These are phyloP conservation scores for Sinotaia quadrata DNA, from an alignment of 2,888 invertebrate genomes.

Conservation along the genomic window DNA sequence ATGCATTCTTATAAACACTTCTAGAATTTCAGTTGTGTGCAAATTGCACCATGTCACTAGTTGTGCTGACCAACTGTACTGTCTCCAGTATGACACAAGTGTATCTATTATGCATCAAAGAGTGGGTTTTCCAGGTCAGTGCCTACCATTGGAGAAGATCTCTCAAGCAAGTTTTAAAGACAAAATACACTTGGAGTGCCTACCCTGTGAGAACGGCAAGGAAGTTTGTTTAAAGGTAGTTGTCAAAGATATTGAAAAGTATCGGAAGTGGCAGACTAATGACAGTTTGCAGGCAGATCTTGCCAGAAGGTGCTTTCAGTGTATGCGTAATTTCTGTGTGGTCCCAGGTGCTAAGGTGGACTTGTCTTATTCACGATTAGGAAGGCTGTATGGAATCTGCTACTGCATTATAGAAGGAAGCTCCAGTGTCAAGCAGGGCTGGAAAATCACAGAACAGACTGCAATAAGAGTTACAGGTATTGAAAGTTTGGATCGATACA, in stretches of 20 bases:
- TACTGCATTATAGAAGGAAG: slow-evolving; percentile 39
- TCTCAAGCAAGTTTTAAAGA: neutral
- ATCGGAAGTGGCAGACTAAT: neutral
- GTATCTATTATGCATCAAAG: no score
- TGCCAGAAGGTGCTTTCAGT: neutral
- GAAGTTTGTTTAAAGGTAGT: slow-evolving; percentile 13
- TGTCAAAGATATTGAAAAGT: slow-evolving; percentile 7
- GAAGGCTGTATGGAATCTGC: slow-evolving; percentile 51
- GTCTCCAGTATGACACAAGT: slow-evolving; percentile 21
- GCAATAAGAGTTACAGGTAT: slow-evolving; percentile 43
- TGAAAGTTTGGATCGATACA: slow-evolving; percentile 54
- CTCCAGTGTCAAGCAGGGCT: slow-evolving; percentile 8
- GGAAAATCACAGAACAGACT: slow-evolving; percentile 46
- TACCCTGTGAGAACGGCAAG: slow-evolving; percentile 4
- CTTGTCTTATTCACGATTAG: slow-evolving; percentile 43
- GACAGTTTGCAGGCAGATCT: slow-evolving; percentile 1
- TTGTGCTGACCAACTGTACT: no score
- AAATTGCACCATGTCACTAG: neutral
- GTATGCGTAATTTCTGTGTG: slow-evolving; percentile 44
- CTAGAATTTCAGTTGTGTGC: slow-evolving; percentile 3
- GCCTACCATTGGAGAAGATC: no score
- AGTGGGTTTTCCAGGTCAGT: no score
- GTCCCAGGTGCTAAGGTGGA: slow-evolving; percentile 39
- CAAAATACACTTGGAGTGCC: neutral
- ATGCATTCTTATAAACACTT: slow-evolving; percentile 4